Base-by-base conservation (phyloP, 2,113 vertebrate species). In the Gracilinanus agilis region DNA sequence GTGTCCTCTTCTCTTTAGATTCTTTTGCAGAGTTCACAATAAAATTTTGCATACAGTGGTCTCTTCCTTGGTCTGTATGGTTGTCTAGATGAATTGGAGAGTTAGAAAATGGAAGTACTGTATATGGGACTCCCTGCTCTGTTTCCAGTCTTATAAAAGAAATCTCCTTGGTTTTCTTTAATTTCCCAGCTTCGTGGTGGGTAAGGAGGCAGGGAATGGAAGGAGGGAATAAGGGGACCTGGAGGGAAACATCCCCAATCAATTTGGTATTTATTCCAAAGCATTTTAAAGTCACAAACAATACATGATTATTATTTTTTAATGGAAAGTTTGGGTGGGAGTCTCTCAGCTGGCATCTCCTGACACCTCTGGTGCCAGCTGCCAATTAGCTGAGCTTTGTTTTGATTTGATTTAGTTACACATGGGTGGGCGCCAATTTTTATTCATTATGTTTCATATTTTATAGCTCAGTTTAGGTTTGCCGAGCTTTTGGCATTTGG, bases 381-480 rank as follows among this genome's bases (percentile, higher is more conserved):
- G 98, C 97, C 98, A 98, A 96, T 98, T 97, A 98, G 97, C 98
- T 83, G 67, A 83, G 67, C 67, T 98, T 98, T 98, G 96, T 98
- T 98, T 98, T 98, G 97, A 98, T 98, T 98, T 98, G 97, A 96
- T 40, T 98, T 98, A 98, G 97, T 94, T 98, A 96, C 96, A 96
- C 97, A 97, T 98, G 98, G 97, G 97, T 92, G 67, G 92, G 91
- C 98, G 98, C 98, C 98, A 98, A 98, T 90, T 98, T 98, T 97
- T 97, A 91, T 98, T 98, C 98, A 97, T 98, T 98, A 97, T 97
- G 97, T 98, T 98, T 98, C 98, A 97, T 98, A 98, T 96, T 98
- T 98, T 98, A 98, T 97, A 97, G 97, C 97, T 97, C 93, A 96
- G 97, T 97, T 97, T 97, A 91, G 97, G 93, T 98, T 97, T 94